phyloP scores from a whole-genome alignment of 1,140 invertebrate genomes.

The Venturia canescens region DNA sequence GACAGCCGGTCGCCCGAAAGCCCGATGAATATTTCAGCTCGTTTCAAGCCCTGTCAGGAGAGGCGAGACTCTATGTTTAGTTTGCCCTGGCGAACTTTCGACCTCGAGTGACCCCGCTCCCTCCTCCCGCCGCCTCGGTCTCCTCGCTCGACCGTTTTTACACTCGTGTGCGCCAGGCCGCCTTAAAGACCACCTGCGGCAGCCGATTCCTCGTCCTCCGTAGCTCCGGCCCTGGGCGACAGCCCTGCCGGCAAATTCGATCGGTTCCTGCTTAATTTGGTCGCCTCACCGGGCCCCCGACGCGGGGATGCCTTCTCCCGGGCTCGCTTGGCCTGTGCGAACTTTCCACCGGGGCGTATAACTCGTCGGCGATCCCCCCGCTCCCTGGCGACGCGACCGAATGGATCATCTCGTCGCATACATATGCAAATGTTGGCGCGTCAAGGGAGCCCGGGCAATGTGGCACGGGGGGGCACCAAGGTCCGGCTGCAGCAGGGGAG shows the following conservation, averaged over 20 bases:
- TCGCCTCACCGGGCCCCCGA: background rate
- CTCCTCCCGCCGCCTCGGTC: constrained; percentile 29
- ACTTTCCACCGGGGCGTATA: background rate
- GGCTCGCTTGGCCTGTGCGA: background rate
- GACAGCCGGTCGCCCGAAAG: constrained; percentile 71
- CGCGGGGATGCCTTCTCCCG: too few species aligned
- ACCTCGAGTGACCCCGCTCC: constrained; percentile 67
- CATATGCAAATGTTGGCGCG: too few species aligned
- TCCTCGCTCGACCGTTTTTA: constrained; percentile 4
- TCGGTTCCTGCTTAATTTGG: constrained; percentile 6
- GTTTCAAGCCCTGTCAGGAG: constrained; percentile 69
- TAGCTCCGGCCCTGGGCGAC: background rate
- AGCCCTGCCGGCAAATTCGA: too few species aligned
- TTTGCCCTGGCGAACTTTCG: constrained; percentile 71
- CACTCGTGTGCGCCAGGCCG: background rate
- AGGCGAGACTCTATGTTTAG: constrained; percentile 66
- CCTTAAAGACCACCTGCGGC: background rate
- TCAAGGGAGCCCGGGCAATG: too few species aligned
- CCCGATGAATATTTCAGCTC: constrained; percentile 70
- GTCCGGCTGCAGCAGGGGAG: too few species aligned
- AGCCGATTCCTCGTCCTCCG: background rate
- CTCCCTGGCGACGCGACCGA: constrained; percentile 18
- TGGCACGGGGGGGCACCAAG: too few species aligned
- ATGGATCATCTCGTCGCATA: constrained; percentile 50
- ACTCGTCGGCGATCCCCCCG: constrained; percentile 23